phyloP scores from a whole-genome alignment of 2,888 invertebrate species.

The Cheilosia variabilis region DNA sequence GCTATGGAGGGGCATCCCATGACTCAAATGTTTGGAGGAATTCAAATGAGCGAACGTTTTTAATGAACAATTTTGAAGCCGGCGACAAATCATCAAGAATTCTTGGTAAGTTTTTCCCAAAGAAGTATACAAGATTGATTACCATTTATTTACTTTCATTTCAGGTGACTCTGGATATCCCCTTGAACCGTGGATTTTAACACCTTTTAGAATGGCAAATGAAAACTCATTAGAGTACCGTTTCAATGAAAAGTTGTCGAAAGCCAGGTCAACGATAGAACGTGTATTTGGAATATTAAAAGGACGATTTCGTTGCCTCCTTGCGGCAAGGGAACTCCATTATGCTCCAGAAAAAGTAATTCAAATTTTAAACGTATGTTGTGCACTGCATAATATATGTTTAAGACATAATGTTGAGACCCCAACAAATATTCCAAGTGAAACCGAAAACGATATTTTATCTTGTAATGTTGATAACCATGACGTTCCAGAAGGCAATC shows the following conservation, averaged over 20 bases:
- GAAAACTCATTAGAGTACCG: too few relatives aligned
- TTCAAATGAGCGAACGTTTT: neutral
- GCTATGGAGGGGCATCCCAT: slow-evolving; percentile 2
- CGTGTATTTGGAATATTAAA: too few relatives aligned
- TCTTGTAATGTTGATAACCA: neutral
- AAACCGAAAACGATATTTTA: neutral
- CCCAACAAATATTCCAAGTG: neutral
- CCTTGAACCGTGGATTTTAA: slow-evolving; percentile 2
- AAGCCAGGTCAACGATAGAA: too few relatives aligned
- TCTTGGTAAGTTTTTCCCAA: slow-evolving; percentile 2
- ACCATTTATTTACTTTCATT: neutral
- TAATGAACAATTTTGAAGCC: neutral
- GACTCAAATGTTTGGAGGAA: slow-evolving; percentile 2
- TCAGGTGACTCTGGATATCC: slow-evolving; percentile 2
- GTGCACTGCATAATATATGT: slow-evolving; percentile 2
- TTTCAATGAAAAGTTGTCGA: too few relatives aligned
- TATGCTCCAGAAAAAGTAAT: neutral
- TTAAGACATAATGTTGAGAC: neutral
- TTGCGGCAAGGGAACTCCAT: neutral
- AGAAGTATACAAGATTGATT: neutral
- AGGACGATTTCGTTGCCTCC: slow-evolving; percentile 2
- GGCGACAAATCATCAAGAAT: neutral
- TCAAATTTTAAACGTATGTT: neutral
- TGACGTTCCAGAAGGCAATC: neutral
- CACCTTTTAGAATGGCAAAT: too few relatives aligned